phyloP scores from a whole-genome alignment of 2,113 vertebrate genomes.

The Platichthys flesus region DNA sequence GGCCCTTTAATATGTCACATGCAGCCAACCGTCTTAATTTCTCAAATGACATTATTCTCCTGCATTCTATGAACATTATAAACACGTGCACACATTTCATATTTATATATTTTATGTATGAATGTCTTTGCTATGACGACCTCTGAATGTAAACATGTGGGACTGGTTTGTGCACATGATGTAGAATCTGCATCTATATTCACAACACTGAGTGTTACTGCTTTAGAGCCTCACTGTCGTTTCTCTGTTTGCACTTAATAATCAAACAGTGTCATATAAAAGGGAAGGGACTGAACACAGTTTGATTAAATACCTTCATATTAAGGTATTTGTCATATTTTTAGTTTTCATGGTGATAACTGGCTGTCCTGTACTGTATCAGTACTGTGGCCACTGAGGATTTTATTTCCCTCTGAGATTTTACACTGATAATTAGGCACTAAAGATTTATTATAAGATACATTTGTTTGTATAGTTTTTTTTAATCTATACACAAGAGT shows the following conservation, averaged over 20 bases:
- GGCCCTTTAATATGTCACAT: not conserved
- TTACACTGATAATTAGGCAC: slow-evolving; percentile 14
- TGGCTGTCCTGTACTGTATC: slow-evolving; percentile 63
- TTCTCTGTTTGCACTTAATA: not conserved
- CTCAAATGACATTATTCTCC: no score
- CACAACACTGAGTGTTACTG: no score
- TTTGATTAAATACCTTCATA: no score
- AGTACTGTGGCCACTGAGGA: slow-evolving; percentile 47
- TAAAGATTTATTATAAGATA: not conserved
- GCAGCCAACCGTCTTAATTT: no score
- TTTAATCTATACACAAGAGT: not conserved
- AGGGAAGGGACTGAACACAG: not conserved
- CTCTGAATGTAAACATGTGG: slow-evolving; percentile 7
- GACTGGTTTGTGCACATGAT: not conserved
- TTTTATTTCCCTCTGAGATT: slow-evolving; percentile 15
- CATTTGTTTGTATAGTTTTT: not conserved
- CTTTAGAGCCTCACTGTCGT: not conserved
- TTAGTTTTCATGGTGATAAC: not conserved
- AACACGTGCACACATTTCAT: not conserved
- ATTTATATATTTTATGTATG: not conserved
- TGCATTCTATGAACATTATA: not conserved
- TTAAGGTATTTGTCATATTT: no score
- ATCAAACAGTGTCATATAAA: not conserved
- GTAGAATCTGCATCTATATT: no score
- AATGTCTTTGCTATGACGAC: not conserved